These are phyloP conservation scores for Poliocrania exsul DNA, from an alignment of 2,797 vertebrate genomes.

Conservation along the genomic window DNA sequence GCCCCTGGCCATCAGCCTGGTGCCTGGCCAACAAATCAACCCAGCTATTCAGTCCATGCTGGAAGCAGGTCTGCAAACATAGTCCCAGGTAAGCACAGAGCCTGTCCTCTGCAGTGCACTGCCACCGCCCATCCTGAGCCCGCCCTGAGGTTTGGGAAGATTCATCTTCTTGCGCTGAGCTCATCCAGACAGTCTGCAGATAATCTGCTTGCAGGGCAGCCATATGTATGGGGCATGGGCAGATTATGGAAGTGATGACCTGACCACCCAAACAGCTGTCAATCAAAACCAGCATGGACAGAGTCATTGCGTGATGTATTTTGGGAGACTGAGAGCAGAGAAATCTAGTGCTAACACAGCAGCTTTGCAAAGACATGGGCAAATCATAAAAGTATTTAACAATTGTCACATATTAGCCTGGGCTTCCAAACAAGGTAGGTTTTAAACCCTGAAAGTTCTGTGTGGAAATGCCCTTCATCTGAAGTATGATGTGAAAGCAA, in stretches of 20 bases:
- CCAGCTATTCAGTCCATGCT: not conserved
- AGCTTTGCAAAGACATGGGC: not conserved
- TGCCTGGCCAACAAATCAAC: not conserved
- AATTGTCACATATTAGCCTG: not conserved
- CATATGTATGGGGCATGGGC: not conserved
- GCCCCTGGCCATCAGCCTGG: not conserved
- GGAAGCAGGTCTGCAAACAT: not conserved
- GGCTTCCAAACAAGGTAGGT: not conserved
- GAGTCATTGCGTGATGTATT: rapidly evolving
- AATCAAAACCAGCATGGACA: not conserved
- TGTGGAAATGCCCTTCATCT: not conserved
- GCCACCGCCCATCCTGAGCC: not conserved
- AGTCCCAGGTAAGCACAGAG: not conserved
- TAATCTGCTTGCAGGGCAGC: not conserved
- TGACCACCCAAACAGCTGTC: not conserved
- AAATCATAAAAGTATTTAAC: not conserved
- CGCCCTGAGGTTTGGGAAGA: not conserved
- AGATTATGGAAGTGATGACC: not conserved
- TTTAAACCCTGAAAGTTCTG: not conserved
- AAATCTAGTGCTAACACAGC: not conserved
- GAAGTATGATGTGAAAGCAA: not conserved
- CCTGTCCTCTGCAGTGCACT: not conserved
- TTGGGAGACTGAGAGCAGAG: not conserved
- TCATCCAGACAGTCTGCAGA: not conserved
- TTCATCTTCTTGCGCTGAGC: not conserved